A percentile compares a stretch with the other conserved stretches of the same genome.
phyloP scores from a whole-genome alignment of 2,888 invertebrate species.

The Lamproptera curius region DNA sequence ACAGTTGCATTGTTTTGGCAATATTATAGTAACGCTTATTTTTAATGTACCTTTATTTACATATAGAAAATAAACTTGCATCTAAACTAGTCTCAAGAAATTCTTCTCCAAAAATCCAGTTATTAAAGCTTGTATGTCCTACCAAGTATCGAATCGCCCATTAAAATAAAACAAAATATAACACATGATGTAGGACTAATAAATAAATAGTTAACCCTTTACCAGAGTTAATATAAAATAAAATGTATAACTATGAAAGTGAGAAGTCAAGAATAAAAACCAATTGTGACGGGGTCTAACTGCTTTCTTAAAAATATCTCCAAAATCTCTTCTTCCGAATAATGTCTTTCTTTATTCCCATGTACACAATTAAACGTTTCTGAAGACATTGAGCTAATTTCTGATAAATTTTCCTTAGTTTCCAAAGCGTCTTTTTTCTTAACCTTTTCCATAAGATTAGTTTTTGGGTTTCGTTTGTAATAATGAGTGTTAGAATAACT shows the following conservation, averaged over 20 bases:
- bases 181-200: no score
- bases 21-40: no score
- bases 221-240: not conserved
- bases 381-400: slow-evolving; percentile 42
- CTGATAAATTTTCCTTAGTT: not conserved
- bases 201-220: no score
- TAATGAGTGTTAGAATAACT: slow-evolving; percentile 52
- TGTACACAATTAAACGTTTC: slow-evolving; percentile 49
- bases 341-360: slow-evolving; percentile 42
- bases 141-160: no score
- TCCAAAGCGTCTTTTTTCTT: slow-evolving; percentile 1
- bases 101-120: no score
- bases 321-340: slow-evolving; percentile 43
- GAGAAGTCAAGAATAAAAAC: slow-evolving; percentile 27
- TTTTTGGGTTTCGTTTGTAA: slow-evolving; percentile 33
- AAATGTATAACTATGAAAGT: not conserved
- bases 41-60: no score
- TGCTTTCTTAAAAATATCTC: slow-evolving; percentile 47
- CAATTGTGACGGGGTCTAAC: slow-evolving; percentile 43
- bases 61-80: no score
- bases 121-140: no score
- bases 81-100: no score
- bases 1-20: no score
- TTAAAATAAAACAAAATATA: no score
- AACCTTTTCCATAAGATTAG: slow-evolving; percentile 27